Evolutionary conservation across 1,140 invertebrate genomes (phyloP).

Genomic region (Lethrus apterus): DNA sequence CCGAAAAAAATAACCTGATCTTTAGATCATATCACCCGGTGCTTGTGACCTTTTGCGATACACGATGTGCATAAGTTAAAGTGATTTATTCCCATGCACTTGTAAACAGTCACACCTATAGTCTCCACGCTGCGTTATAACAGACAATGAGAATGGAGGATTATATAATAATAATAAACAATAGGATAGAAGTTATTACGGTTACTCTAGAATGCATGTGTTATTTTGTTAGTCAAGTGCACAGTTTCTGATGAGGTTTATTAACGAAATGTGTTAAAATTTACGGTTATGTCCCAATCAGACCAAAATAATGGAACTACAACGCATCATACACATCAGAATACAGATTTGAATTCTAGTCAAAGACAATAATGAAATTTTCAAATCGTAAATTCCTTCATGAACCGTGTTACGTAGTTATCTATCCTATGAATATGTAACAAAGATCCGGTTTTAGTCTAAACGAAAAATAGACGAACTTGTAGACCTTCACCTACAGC

Average conservation of each 20-base stretch:
- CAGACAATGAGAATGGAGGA: background rate
- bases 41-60: constrained; percentile 2
- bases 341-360: no score
- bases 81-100: constrained; percentile 5
- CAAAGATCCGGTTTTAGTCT: constrained; percentile 26
- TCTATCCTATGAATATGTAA: constrained; percentile 29
- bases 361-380: no score
- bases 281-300: no score
- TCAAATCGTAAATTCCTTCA: no score
- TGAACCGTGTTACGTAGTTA: no score
- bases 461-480: constrained; percentile 21
- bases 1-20: constrained; percentile 12
- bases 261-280: no score
- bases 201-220: constrained; percentile 2
- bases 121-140: background rate
- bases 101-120: constrained; percentile 10
- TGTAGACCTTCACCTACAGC: constrained; percentile 28
- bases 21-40: constrained; percentile 13
- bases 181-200: constrained; percentile 3
- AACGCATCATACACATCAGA: no score
- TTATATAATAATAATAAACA: constrained; percentile 1
- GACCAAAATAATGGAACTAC: no score
- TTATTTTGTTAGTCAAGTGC: no score
- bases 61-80: constrained; percentile 4
- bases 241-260: no score